These are phyloP conservation scores for Hoplostethus atlanticus DNA, from an alignment of 2,797 vertebrate species.

Conservation along the genomic window DNA sequence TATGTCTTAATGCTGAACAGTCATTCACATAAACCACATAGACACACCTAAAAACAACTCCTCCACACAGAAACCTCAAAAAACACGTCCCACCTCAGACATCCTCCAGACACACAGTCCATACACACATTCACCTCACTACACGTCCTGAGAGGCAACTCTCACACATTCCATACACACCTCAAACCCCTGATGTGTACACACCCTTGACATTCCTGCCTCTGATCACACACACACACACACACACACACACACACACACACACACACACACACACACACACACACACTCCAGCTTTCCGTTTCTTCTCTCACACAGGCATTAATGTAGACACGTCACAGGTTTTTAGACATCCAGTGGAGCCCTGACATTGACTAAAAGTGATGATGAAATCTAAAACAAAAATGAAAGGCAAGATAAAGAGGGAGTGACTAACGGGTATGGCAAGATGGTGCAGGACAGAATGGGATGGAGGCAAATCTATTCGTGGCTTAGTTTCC, in stretches of 20 bases:
- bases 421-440: no score
- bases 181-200: constrained; percentile 15
- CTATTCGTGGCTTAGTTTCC: no score
- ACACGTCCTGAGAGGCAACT: constrained; percentile 21
- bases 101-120: not conserved
- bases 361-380: not conserved
- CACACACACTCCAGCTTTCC: not conserved
- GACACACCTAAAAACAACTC: constrained; percentile 36
- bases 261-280: no score
- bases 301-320: not conserved
- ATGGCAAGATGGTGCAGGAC: no score
- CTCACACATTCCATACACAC: constrained; percentile 40
- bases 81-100: constrained; percentile 17
- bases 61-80: constrained; percentile 24
- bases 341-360: no score
- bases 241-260: not conserved
- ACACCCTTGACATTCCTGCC: constrained; percentile 17
- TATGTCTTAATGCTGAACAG: constrained; percentile 23
- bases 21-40: not conserved
- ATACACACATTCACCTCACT: not conserved
- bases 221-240: constrained; percentile 19
- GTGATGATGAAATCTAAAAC: no score
- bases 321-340: not conserved
- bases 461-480: no score
- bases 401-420: no score